Conservation (phyloP, 2,797 vertebrate genomes). For the Sebastes jordani region DNA sequence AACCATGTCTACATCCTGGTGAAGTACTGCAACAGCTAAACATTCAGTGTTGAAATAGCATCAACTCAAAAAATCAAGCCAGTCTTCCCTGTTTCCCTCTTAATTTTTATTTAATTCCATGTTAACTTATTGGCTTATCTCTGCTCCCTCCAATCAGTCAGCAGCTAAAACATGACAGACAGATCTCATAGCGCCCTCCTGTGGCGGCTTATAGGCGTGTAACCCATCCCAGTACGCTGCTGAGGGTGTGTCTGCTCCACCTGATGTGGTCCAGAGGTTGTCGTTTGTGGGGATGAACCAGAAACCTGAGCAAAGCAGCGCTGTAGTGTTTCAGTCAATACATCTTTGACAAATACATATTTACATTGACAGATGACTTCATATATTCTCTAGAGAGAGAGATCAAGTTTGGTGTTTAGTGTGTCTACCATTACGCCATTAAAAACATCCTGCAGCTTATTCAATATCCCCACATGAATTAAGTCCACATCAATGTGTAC, state of each 20-base stretch:
- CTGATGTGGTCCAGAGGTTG: slow-evolving; percentile 41
- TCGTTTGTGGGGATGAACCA: slow-evolving; percentile 36
- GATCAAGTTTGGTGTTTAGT: slow-evolving; percentile 25
- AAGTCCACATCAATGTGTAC: slow-evolving; percentile 15
- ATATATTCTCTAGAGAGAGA: slow-evolving; percentile 26
- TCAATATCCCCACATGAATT: slow-evolving; percentile 8
- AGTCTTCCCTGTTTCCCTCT: slow-evolving; percentile 28
- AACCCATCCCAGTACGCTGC: slow-evolving; percentile 1
- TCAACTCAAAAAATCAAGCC: slow-evolving; percentile 16
- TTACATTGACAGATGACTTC: slow-evolving; percentile 60
- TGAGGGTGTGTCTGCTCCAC: slow-evolving; percentile 48
- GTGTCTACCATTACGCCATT: slow-evolving; percentile 21
- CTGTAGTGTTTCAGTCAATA: slow-evolving; percentile 46
- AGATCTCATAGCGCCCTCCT: slow-evolving; percentile 56
- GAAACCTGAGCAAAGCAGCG: slow-evolving; percentile 67
- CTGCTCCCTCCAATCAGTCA: slow-evolving; percentile 34
- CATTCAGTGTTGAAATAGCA: not conserved
- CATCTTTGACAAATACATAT: slow-evolving; percentile 62
- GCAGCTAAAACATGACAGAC: slow-evolving; percentile 33
- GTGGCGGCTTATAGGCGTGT: slow-evolving; percentile 49
- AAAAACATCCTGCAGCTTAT: slow-evolving; percentile 38
- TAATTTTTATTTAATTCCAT: slow-evolving; percentile 68
- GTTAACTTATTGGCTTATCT: slow-evolving; percentile 47
- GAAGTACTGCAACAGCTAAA: not conserved
- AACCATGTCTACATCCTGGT: not conserved